Evolutionary conservation across 53 echinoderm and acorn worm genomes (phyloP).

Genomic region (Holothuria leucospilota): DNA sequence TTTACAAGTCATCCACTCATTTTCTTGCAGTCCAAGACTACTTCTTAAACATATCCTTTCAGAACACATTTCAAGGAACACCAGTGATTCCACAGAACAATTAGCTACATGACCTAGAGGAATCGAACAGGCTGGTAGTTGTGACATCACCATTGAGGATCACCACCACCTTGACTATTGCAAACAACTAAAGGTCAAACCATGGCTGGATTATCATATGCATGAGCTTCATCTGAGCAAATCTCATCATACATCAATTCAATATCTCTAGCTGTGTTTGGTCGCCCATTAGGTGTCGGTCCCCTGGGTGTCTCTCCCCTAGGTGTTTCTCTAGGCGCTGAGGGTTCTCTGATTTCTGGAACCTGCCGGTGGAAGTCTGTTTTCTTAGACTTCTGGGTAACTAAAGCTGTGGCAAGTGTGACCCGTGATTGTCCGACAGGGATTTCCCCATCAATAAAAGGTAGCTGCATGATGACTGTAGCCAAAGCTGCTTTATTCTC

Average conservation of each 20-base stretch:
- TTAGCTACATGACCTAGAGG: no score
- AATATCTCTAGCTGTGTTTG: slow-evolving; percentile 30
- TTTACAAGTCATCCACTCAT: no score
- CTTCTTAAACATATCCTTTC: no score
- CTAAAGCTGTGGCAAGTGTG: slow-evolving; percentile 76
- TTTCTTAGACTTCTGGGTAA: slow-evolving; percentile 83
- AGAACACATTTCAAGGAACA: no score
- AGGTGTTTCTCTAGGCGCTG: slow-evolving; percentile 6
- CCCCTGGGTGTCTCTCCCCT: slow-evolving; percentile 14
- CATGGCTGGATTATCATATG: slow-evolving; percentile 95
- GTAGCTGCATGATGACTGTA: slow-evolving; percentile 88
- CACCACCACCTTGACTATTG: no score
- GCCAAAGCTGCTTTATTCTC: slow-evolving; percentile 85
- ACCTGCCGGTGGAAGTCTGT: slow-evolving; percentile 37
- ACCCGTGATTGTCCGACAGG: slow-evolving; percentile 75
- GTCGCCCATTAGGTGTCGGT: slow-evolving; percentile 2
- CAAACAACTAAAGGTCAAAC: slow-evolving; percentile 58
- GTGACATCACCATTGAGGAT: no score
- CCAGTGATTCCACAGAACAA: no score
- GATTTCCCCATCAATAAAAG: slow-evolving; percentile 74
- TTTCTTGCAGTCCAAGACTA: no score
- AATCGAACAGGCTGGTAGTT: no score
- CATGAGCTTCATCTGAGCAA: neutral
- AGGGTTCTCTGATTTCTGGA: slow-evolving; percentile 30
- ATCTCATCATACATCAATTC: neutral